A percentile compares a stretch with the other conserved stretches of the same genome.
Conservation (phyloP, 2,888 invertebrate species). For the Lutraria lutraria region DNA sequence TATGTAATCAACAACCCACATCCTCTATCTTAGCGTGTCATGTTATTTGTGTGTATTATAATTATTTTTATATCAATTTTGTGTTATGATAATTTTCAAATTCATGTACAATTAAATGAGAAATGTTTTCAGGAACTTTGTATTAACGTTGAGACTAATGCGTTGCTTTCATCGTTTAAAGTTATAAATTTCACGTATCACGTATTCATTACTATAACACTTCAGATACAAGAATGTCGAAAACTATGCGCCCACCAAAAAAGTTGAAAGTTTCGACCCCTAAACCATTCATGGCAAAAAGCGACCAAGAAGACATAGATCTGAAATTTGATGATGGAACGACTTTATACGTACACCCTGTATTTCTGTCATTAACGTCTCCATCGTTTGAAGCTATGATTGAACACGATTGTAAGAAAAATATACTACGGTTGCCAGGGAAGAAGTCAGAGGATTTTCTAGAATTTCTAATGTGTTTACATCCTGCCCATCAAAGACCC, state of each 20-base stretch:
- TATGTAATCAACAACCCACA: no score
- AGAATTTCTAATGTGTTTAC: slow-evolving; percentile 17
- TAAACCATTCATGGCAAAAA: neutral
- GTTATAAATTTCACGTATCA: no score
- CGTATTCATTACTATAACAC: no score
- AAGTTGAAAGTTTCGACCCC: neutral
- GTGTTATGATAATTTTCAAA: no score
- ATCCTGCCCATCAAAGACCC: slow-evolving; percentile 1
- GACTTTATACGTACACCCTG: neutral
- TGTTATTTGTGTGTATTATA: no score
- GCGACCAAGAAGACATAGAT: neutral
- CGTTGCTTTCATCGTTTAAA: no score
- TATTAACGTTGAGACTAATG: no score
- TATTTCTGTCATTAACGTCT: neutral
- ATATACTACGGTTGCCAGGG: neutral
- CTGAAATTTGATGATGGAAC: slow-evolving; percentile 10
- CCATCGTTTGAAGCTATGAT: slow-evolving; percentile 35
- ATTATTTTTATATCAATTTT: no score
- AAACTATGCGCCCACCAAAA: neutral
- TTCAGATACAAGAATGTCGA: neutral
- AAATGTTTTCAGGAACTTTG: no score
- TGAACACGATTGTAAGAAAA: slow-evolving; percentile 7
- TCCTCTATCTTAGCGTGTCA: no score
- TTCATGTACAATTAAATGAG: no score
- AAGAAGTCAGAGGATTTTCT: slow-evolving; percentile 22